A percentile compares a stretch with the other conserved stretches of the same genome.
phyloP scores from a whole-genome alignment of 2,113 vertebrate genomes.

The Nycticebus coucang region DNA sequence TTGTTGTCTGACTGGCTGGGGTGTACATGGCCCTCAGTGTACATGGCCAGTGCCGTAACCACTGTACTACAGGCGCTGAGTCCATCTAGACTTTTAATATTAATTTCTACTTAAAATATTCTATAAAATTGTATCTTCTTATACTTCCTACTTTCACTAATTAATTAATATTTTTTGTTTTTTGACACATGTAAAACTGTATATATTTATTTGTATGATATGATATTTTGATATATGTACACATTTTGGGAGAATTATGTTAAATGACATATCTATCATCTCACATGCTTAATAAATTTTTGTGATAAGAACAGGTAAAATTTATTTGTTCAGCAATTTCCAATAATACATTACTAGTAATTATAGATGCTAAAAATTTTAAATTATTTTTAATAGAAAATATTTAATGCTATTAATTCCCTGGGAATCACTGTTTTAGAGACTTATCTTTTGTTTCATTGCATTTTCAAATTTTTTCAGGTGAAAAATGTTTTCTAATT shows the following conservation, averaged over 20 bases:
- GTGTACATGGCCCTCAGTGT: too few relatives aligned
- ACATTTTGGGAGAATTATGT: background rate
- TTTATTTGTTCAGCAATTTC: background rate
- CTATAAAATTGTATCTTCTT: background rate
- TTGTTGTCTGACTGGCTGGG: too few relatives aligned
- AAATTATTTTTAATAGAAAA: background rate
- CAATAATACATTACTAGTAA: background rate
- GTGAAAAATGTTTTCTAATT: background rate
- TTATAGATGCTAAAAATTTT: background rate
- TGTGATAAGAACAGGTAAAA: background rate
- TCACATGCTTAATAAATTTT: background rate
- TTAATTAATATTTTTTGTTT: background rate
- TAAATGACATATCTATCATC: background rate
- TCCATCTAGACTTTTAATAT: too few relatives aligned
- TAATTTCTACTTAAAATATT: background rate
- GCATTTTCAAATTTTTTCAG: background rate
- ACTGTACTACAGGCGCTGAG: too few relatives aligned
- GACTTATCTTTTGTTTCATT: background rate
- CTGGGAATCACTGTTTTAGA: background rate
- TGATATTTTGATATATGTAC: background rate
- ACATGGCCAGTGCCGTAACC: too few relatives aligned
- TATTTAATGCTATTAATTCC: background rate
- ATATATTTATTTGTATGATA: background rate
- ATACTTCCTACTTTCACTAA: background rate
- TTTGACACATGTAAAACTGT: background rate